phyloP scores from a whole-genome alignment of 1,140 invertebrate genomes.

The Drosophila albomicans region DNA sequence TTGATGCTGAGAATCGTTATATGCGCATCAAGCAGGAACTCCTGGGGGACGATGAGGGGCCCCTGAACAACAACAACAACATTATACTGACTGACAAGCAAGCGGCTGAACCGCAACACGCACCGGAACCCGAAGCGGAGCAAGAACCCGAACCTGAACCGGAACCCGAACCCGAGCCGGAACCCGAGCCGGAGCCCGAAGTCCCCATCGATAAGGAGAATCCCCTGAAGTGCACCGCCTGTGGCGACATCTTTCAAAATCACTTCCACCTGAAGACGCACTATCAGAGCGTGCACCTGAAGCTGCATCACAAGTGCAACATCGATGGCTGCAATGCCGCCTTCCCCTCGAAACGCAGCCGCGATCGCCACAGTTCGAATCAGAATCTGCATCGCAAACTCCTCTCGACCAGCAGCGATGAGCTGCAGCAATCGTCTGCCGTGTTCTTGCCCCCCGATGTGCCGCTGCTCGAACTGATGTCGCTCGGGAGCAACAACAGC shows the following conservation, averaged over 20 bases:
- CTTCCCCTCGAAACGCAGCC: constrained; percentile 96
- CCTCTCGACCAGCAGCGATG: constrained; percentile 88
- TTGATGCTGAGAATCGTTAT: constrained; percentile 70
- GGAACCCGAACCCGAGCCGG: constrained; percentile 31
- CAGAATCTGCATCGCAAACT: constrained; percentile 95
- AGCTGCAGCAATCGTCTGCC: constrained; percentile 85
- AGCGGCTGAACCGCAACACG: constrained; percentile 12
- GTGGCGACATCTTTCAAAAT: constrained; percentile 97
- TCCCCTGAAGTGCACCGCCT: constrained; percentile 92
- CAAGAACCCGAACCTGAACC: constrained; percentile 23
- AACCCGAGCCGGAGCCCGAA: constrained; percentile 86
- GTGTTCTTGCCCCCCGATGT: constrained; percentile 74
- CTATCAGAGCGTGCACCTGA: constrained; percentile 97
- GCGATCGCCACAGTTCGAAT: constrained; percentile 97
- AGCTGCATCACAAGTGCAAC: constrained; percentile 97
- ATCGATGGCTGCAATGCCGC: constrained; percentile 98
- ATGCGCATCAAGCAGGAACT: constrained; percentile 74
- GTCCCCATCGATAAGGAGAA: constrained; percentile 93
- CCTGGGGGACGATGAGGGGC: constrained; percentile 53
- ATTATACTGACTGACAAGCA: constrained; percentile 28
- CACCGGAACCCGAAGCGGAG: constrained; percentile 8
- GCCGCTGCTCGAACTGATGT: constrained; percentile 73
- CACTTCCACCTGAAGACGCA: constrained; percentile 98
- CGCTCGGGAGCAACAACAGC: constrained; percentile 78
- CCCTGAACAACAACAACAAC: constrained; percentile 43